These are phyloP conservation scores for Eidolon helvum DNA, from an alignment of 2,113 vertebrate species.

Conservation along the genomic window DNA sequence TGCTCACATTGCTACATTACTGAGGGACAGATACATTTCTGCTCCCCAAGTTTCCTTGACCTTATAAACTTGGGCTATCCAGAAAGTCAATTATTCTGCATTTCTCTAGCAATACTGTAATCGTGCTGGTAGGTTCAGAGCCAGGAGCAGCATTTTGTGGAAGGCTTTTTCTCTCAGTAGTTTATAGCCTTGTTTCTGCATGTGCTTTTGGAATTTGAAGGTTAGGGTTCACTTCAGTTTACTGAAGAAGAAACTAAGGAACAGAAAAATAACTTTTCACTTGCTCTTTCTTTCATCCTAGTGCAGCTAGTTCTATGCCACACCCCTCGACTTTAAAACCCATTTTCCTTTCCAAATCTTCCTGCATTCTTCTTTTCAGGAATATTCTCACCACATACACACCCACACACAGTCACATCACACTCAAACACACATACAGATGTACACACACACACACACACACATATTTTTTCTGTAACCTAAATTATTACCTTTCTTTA, in stretches of 20 bases:
- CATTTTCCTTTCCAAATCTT: neutral
- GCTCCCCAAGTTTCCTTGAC: neutral
- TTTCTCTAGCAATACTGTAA: neutral
- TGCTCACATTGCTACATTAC: neutral
- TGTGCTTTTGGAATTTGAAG: neutral
- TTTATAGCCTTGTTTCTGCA: neutral
- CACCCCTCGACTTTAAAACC: neutral
- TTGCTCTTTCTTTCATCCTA: neutral
- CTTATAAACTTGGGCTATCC: neutral
- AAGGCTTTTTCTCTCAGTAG: neutral
- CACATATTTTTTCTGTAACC: neutral
- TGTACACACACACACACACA: neutral
- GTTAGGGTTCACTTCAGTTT: neutral
- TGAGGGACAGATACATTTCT: neutral
- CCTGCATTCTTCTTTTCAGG: neutral
- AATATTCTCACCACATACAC: neutral
- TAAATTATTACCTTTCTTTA: neutral
- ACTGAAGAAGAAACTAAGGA: neutral
- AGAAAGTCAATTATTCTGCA: neutral
- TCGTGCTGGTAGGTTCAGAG: neutral
- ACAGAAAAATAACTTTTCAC: neutral
- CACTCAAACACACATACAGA: neutral
- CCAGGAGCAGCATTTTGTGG: too few species aligned
- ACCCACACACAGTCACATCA: neutral
- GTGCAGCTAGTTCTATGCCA: neutral